phyloP scores from a whole-genome alignment of 1,140 invertebrate genomes.

The Geopemphigus sp. region DNA sequence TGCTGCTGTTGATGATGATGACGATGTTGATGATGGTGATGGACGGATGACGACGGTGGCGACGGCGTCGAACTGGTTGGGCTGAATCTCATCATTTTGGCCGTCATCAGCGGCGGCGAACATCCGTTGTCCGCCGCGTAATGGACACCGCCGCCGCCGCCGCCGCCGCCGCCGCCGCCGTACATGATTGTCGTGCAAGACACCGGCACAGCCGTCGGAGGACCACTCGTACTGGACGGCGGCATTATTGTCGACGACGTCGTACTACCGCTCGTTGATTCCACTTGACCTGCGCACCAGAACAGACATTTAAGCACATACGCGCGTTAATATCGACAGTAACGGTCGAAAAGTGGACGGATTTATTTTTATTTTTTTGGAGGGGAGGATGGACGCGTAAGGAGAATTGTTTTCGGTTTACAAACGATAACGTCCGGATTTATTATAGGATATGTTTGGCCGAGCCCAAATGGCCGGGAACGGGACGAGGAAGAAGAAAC shows the following conservation, averaged over 20 bases:
- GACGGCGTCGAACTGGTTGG: slow-evolving; percentile 26
- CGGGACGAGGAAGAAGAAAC: too few relatives aligned
- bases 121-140: slow-evolving; percentile 13
- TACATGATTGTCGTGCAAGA: too few relatives aligned
- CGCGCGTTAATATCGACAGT: too few relatives aligned
- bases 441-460: too few relatives aligned
- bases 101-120: neutral
- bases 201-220: neutral
- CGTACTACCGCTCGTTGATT: slow-evolving; percentile 25
- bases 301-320: too few relatives aligned
- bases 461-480: too few relatives aligned
- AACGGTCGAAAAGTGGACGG: too few relatives aligned
- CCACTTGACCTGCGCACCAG: neutral
- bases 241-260: too few relatives aligned
- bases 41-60: neutral
- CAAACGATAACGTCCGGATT: too few relatives aligned
- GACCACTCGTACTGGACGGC: neutral
- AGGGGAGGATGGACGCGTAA: too few relatives aligned
- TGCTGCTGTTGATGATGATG: neutral
- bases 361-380: too few relatives aligned
- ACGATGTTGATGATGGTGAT: neutral
- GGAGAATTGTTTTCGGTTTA: too few relatives aligned
- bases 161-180: neutral
- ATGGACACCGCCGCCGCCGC: neutral
- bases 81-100: slow-evolving; percentile 1